Evolutionary conservation across 2,888 invertebrate species (phyloP), one percentile per base, ranked within the genome.

Genomic region (Caenorhabditis sp.): DNA sequence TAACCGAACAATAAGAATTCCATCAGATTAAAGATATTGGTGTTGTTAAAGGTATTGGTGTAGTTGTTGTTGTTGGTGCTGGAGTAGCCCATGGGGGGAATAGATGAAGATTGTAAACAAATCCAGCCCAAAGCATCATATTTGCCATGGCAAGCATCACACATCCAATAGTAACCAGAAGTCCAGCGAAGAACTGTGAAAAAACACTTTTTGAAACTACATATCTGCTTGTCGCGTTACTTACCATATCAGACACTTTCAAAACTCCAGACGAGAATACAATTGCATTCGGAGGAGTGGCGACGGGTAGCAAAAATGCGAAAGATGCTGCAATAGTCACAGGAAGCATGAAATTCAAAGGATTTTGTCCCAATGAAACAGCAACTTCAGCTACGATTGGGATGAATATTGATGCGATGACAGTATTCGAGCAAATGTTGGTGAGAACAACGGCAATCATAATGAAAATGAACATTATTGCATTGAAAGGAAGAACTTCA

Each of bases 221-320:
- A 20, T 31, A 26, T 10, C 27, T 43, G 3, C 10, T 23, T 12
- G 1, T 56, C 2, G 38, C 14, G n/a, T n/a, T n/a, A 23, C 65
- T 58, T 27, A 83, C 83, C 83, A 83, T 78, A 60, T 83, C 83
- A 43, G 68, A 70, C 43, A 81, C 81, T 65, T 79, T 73, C 10
- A 83, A 59, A 25, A 78, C 73, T 36, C 81, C 80, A 1, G 82
- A 76, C 0, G 74, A 75, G 64, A 82, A 82, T 3, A 82, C 80
- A 58, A 80, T 80, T 1, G 96, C 95, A 89, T 96, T 96, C n/a
- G 95, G 95, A 1, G 95, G 95, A 0, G 95, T 95, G 52, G 95
- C 95, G 12, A 95, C 95, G 0, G 91, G 91, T 12, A 91, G 81
- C 60, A 90, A 88, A 72, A 90, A 90, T 17, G 87, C 84, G 64